A percentile compares a stretch with the other conserved stretches of the same genome.
phyloP scores from a whole-genome alignment of 2,888 invertebrate genomes.

The Tiliacea citrago region DNA sequence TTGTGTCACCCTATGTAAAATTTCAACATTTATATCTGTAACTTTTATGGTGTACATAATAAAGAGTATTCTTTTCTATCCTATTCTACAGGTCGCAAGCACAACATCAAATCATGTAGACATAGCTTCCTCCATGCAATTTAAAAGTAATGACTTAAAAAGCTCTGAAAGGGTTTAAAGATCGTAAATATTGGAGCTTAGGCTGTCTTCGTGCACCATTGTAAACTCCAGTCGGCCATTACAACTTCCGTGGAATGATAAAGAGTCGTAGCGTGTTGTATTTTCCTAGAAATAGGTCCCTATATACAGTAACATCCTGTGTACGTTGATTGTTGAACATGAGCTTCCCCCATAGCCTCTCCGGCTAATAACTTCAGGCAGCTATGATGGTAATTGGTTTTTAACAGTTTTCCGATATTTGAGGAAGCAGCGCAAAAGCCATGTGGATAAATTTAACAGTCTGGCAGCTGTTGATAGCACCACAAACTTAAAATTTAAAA shows the following conservation, averaged over 20 bases:
- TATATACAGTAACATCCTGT: background rate
- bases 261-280: conserved; percentile 39
- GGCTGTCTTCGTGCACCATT: conserved; percentile 38
- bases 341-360: background rate
- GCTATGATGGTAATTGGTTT: background rate
- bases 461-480: background rate
- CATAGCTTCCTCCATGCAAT: background rate
- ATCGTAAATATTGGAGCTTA: conserved; percentile 39
- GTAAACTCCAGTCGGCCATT: conserved; percentile 47
- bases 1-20: too few relatives aligned
- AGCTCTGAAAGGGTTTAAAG: conserved; percentile 22
- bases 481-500: background rate
- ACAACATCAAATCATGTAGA: background rate
- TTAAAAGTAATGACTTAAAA: conserved; percentile 26
- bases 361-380: background rate
- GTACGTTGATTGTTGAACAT: conserved; percentile 17
- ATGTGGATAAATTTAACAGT: background rate
- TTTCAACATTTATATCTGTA: too few relatives aligned
- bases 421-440: background rate
- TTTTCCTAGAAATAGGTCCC: conserved; percentile 19
- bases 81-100: background rate
- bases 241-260: conserved; percentile 58
- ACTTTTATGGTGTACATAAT: too few relatives aligned
- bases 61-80: too few relatives aligned
- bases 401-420: background rate